Evolutionary conservation across 2,797 vertebrate species (phyloP).

Genomic region (Paguma larvata): DNA sequence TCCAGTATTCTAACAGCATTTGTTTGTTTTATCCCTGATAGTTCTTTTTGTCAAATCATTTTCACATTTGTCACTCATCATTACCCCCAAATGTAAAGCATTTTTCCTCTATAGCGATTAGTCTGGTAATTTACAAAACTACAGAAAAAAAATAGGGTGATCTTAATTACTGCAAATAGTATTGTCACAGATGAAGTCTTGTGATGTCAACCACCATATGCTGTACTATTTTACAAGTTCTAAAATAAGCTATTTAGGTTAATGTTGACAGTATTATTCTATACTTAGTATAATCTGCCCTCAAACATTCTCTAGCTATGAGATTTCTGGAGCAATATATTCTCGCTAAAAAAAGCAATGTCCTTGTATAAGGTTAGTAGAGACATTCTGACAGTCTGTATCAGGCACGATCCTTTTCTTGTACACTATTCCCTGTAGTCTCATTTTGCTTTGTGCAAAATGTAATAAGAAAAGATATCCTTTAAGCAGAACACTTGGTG

Average conservation of each 20-base stretch:
- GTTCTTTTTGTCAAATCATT: constrained; percentile 19
- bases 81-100: not conserved
- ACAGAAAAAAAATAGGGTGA: not conserved
- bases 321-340: constrained; percentile 50
- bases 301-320: constrained; percentile 46
- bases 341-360: constrained; percentile 49
- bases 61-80: constrained; percentile 3
- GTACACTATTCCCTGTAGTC: not conserved
- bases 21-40: not conserved
- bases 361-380: constrained; percentile 28
- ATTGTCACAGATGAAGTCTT: constrained; percentile 2
- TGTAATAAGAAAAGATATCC: constrained; percentile 15
- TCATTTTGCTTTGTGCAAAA: constrained; percentile 35
- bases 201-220: constrained; percentile 58
- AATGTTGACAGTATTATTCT: constrained; percentile 59
- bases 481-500: not conserved
- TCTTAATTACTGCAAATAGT: constrained; percentile 4
- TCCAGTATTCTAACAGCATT: not conserved
- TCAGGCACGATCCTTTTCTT: not conserved
- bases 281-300: constrained; percentile 53
- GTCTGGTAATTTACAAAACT: constrained; percentile 15
- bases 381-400: not conserved
- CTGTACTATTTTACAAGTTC: constrained; percentile 53
- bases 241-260: constrained; percentile 66
- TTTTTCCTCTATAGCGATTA: not conserved